Conservation (phyloP, 2,113 vertebrate species). For the Eulacestoma nigropectus region DNA sequence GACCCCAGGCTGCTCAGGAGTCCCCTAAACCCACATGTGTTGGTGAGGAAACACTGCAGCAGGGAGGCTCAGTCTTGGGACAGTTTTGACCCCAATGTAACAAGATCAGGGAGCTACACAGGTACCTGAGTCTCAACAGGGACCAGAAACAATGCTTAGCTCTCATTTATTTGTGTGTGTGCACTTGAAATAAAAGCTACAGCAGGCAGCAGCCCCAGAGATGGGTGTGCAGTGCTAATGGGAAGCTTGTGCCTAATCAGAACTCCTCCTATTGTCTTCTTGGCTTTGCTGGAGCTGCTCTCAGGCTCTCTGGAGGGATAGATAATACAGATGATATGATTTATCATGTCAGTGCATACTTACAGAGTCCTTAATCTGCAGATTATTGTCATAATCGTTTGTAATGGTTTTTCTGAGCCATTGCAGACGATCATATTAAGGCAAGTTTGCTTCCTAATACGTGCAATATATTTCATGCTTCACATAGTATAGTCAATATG, state of each 20-base stretch:
- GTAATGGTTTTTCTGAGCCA: conserved; percentile 36
- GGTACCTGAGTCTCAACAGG: not conserved
- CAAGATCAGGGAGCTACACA: not conserved
- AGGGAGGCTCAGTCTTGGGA: not conserved
- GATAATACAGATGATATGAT: conserved; percentile 38
- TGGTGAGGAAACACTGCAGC: not conserved
- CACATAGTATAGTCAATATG: not conserved
- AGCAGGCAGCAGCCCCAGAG: not conserved
- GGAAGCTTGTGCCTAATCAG: not conserved
- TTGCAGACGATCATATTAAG: not conserved
- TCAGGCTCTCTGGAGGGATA: not conserved
- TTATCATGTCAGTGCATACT: conserved; percentile 35
- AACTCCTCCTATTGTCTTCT: not conserved
- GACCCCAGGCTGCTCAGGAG: not conserved
- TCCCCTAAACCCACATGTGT: not conserved
- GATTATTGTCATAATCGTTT: conserved; percentile 53
- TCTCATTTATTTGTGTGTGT: not conserved
- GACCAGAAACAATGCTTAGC: not conserved
- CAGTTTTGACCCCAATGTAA: not conserved
- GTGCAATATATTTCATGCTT: not conserved
- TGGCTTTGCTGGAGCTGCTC: not conserved
- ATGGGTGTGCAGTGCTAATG: not conserved
- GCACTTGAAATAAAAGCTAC: not conserved
- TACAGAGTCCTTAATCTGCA: conserved; percentile 50
- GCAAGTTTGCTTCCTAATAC: conserved; percentile 1